Conservation (phyloP, 2,888 invertebrate genomes). For the Bedellia somnulentella region DNA sequence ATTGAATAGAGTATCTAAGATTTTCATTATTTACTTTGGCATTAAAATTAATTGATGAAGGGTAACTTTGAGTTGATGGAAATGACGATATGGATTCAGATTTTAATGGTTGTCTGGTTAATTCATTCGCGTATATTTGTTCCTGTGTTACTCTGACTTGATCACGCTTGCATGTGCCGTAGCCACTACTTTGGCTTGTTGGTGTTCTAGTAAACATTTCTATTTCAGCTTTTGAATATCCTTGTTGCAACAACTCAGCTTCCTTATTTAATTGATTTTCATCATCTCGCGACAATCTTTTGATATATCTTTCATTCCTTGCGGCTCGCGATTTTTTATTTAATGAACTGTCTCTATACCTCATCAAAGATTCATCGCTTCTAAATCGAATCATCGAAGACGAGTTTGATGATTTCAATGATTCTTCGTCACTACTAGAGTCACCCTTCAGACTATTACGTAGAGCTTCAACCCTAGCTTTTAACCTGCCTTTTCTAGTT, state of each 20-base stretch:
- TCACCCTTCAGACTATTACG: slow-evolving; percentile 64
- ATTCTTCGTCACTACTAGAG: slow-evolving; percentile 74
- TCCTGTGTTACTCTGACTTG: slow-evolving; percentile 45
- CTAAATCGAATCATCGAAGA: slow-evolving; percentile 68
- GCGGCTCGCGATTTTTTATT: slow-evolving; percentile 71
- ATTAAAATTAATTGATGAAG: slow-evolving; percentile 56
- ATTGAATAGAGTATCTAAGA: slow-evolving; percentile 52
- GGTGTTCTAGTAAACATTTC: slow-evolving; percentile 56
- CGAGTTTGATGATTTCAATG: slow-evolving; percentile 65
- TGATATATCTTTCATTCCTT: slow-evolving; percentile 78
- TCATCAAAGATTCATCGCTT: slow-evolving; percentile 69
- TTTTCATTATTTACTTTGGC: slow-evolving; percentile 57
- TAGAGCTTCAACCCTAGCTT: slow-evolving; percentile 69
- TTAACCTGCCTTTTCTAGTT: slow-evolving; percentile 61
- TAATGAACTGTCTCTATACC: slow-evolving; percentile 58
- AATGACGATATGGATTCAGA: slow-evolving; percentile 56
- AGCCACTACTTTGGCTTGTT: slow-evolving; percentile 52
- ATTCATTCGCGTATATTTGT: slow-evolving; percentile 27
- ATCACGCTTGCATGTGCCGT: slow-evolving; percentile 48
- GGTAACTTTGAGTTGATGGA: slow-evolving; percentile 54
- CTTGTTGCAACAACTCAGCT: slow-evolving; percentile 51
- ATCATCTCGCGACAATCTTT: slow-evolving; percentile 72
- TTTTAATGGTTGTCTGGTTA: slow-evolving; percentile 35
- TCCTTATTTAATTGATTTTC: slow-evolving; percentile 61
- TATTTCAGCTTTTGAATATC: slow-evolving; percentile 54